Percentiles rank a stretch among this genome's conserved stretches.
These are phyloP conservation scores for Dicyrtomina minuta DNA, from an alignment of 2,888 invertebrate genomes.

Conservation along the genomic window DNA sequence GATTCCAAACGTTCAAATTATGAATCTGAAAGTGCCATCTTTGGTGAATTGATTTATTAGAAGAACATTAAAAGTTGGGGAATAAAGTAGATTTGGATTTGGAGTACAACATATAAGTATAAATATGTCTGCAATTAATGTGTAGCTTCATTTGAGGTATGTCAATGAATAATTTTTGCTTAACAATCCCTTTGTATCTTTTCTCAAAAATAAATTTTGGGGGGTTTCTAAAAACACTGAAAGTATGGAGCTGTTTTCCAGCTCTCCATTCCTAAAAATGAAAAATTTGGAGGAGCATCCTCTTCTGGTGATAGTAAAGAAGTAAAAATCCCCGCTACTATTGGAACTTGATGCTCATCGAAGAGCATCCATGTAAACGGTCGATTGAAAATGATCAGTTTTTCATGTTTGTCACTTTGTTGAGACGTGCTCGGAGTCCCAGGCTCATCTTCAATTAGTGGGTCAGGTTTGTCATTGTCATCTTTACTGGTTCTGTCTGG, in stretches of 20 bases:
- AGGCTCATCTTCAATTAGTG: background rate
- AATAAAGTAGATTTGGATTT: background rate
- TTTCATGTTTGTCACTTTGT: too few relatives aligned
- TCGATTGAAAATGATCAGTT: slow-evolving; percentile 3
- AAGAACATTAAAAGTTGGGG: background rate
- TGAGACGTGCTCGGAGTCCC: too few relatives aligned
- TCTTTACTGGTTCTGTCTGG: background rate
- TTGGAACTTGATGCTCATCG: slow-evolving; percentile 15
- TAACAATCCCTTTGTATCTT: background rate
- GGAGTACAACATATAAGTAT: background rate
- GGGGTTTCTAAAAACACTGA: background rate
- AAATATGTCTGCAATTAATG: background rate
- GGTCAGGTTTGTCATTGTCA: background rate
- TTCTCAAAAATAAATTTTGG: background rate
- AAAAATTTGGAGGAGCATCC: background rate
- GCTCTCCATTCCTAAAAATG: slow-evolving; percentile 16
- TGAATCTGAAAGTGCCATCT: too few relatives aligned
- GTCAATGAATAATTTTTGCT: too few relatives aligned
- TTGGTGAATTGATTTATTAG: too few relatives aligned
- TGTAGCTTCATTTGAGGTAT: background rate
- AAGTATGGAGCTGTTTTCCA: background rate
- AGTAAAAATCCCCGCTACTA: slow-evolving; percentile 12
- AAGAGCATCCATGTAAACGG: slow-evolving; percentile 23
- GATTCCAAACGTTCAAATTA: too few relatives aligned
- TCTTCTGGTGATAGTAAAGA: background rate